Percentiles rank a stretch among this genome's conserved stretches.
Conservation (phyloP, 2,113 vertebrate species). For the Spheniscus mendiculus region DNA sequence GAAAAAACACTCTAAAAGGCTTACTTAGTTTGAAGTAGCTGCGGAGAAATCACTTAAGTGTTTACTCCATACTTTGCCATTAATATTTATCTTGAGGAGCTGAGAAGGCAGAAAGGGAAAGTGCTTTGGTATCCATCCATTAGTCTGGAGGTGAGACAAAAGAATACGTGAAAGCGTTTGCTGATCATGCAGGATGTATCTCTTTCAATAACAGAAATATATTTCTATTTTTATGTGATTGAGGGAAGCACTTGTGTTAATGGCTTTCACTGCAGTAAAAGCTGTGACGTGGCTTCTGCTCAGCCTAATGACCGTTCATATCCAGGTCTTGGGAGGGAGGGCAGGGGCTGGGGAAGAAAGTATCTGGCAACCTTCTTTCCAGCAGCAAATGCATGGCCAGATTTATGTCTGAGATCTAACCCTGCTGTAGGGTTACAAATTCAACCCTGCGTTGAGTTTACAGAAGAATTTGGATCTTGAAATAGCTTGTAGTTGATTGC, state of each 20-base stretch:
- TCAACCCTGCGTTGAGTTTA: not conserved
- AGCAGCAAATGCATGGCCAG: not conserved
- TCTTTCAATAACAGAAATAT: not conserved
- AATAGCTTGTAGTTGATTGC: not conserved
- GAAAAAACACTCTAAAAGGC: not conserved
- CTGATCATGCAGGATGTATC: not conserved
- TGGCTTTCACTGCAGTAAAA: not conserved
- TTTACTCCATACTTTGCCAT: not conserved
- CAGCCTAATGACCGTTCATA: not conserved
- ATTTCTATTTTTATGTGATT: not conserved
- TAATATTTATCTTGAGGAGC: slow-evolving; percentile 15
- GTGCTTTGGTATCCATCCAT: not conserved
- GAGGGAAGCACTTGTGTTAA: not conserved
- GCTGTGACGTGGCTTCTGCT: not conserved
- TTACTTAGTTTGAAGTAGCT: not conserved
- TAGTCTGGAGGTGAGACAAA: not conserved
- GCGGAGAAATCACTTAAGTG: not conserved
- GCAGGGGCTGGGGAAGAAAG: not conserved
- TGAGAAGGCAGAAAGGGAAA: slow-evolving; percentile 27
- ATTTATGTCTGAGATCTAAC: not conserved
- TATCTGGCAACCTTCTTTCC: not conserved
- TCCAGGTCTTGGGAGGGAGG: not conserved
- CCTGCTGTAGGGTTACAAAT: not conserved
- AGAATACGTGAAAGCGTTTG: not conserved
- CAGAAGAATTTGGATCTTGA: not conserved